phyloP scores from a whole-genome alignment of 2,888 invertebrate species.

The Lacanobia oleracea region DNA sequence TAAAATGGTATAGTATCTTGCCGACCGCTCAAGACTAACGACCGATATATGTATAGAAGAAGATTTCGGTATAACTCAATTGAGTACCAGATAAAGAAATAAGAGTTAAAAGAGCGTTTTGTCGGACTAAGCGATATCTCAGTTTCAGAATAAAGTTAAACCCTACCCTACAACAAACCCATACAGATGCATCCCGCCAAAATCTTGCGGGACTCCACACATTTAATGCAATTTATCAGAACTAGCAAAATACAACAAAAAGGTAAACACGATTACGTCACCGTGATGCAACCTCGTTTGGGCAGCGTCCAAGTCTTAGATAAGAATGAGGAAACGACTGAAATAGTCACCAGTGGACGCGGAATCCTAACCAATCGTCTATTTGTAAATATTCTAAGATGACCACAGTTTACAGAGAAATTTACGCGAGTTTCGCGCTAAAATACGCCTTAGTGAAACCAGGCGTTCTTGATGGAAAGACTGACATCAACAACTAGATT shows the following conservation, averaged over 20 bases:
- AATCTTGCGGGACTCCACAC: background rate
- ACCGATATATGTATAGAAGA: too few relatives aligned
- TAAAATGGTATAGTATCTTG: too few relatives aligned
- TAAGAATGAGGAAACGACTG: slow-evolving; percentile 78
- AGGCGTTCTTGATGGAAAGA: background rate
- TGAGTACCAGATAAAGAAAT: too few relatives aligned
- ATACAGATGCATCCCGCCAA: background rate
- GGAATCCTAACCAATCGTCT: slow-evolving; percentile 35
- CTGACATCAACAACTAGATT: too few relatives aligned
- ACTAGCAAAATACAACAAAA: slow-evolving; percentile 39
- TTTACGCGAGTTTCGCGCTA: background rate
- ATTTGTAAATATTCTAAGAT: slow-evolving; percentile 54
- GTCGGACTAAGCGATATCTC: too few relatives aligned
- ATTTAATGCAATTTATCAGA: background rate
- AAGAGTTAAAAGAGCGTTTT: too few relatives aligned
- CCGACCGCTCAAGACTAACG: too few relatives aligned
- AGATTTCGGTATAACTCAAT: too few relatives aligned
- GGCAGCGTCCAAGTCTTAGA: slow-evolving; percentile 68
- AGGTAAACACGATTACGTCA: slow-evolving; percentile 60
- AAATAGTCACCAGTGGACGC: slow-evolving; percentile 55
- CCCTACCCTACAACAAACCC: too few relatives aligned
- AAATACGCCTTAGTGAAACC: background rate
- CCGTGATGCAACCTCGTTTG: slow-evolving; percentile 65
- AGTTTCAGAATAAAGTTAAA: too few relatives aligned
- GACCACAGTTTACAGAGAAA: slow-evolving; percentile 9